Base-by-base conservation (phyloP, 2,888 invertebrate genomes). In the Atethmia centrago region DNA sequence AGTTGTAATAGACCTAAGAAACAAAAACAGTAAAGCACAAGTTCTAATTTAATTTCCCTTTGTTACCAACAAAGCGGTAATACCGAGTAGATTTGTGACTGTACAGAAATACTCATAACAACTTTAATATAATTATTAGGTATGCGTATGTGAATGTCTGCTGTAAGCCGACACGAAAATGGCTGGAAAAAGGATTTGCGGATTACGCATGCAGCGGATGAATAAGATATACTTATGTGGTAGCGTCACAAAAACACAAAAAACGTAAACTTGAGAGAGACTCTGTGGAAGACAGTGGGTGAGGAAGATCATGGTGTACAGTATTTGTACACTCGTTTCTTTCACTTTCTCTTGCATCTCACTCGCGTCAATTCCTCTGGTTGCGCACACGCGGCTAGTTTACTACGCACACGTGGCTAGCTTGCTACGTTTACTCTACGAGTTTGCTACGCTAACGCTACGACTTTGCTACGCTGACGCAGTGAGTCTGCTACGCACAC, bases 1-100 rank as follows among this genome's bases (percentile, higher is more conserved):
- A 45, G 25, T 62, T 73, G 64, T 61, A 77, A 74, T 64, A 77
- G 47, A 58, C 47, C 74, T 74, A 72, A 79, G 53, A 80, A 80
- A 77, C 76, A 66, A 49, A 75, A 77, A 61, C 56, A 61, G 28
- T 55, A 55, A 49, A 73, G 49, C 28, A 51, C 62, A 81, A 56
- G 65, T 71, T 70, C 56, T 62, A 82, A 82, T 82, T 79, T 82
- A 71, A 77, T 82, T 58, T 82, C 51, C 31, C 78, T 82, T 65
- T 79, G 71, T 71, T 77, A 59, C 56, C 71, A 62, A 61, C 79
- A 68, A 82, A 77, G 36, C 64, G 55, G 62, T 51, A 59, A 59
- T 31, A 68, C 36, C 9, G 42, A 51, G 65, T 61, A 77, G 61
- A 79, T 77, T 82, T 82, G 78, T 82, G 55, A 71, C 40, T 59